phyloP scores from a whole-genome alignment of 1,140 invertebrate species.

The Yoshiicerus persimilis region DNA sequence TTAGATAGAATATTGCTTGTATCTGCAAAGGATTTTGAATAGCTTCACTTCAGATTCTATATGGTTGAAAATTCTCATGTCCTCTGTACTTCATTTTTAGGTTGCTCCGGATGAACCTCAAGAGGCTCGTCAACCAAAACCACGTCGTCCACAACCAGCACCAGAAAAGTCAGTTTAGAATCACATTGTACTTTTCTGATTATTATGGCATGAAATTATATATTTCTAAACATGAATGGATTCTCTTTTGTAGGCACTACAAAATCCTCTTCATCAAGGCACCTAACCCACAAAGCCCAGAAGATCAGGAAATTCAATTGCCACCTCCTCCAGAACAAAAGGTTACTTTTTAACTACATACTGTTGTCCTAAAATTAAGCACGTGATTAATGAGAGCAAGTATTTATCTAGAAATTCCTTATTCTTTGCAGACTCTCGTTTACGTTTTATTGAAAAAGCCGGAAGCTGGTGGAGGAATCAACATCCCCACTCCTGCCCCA shows the following conservation, averaged over 20 bases:
- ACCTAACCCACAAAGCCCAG: conserved; percentile 74
- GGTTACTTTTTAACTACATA: conserved; percentile 40
- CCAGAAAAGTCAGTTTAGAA: conserved; percentile 74
- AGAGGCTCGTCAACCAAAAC: conserved; percentile 63
- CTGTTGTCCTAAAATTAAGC: background rate
- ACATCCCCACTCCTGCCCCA: conserved; percentile 70
- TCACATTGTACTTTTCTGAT: too few species aligned
- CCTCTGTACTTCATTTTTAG: conserved; percentile 67
- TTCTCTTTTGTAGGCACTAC: conserved; percentile 69
- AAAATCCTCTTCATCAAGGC: conserved; percentile 88
- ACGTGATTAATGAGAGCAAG: background rate
- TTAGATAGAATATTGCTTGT: too few species aligned
- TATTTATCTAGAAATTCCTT: background rate
- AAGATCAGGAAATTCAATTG: conserved; percentile 68
- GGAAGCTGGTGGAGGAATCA: conserved; percentile 75
- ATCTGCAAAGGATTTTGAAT: too few species aligned
- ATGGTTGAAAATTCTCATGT: background rate
- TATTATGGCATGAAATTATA: too few species aligned
- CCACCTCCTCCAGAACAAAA: conserved; percentile 81
- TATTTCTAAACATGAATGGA: too few species aligned
- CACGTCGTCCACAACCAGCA: conserved; percentile 56
- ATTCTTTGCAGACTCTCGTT: conserved; percentile 66
- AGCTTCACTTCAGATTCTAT: too few species aligned
- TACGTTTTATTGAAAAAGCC: conserved; percentile 88
- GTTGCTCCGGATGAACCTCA: conserved; percentile 75